phyloP scores from a whole-genome alignment of 2,888 invertebrate genomes.

The Cyaniris semiargus region DNA sequence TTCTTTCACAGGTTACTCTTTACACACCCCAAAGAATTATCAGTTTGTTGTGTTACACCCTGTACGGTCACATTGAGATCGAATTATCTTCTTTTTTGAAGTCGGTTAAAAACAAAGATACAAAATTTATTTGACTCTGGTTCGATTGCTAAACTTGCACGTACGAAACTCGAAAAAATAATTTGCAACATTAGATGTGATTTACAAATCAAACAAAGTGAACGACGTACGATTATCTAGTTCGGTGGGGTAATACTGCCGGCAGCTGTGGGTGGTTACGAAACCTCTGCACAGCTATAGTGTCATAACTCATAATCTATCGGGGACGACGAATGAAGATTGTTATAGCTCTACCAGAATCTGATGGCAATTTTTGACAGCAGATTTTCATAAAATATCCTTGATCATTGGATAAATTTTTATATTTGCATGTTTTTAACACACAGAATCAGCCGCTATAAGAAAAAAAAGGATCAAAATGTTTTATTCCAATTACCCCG shows the following conservation, averaged over 20 bases:
- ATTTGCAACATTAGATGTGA: neutral
- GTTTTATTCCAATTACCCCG: too few species aligned
- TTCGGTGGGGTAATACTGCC: slow-evolving; percentile 51
- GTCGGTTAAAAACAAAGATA: neutral
- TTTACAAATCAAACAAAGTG: slow-evolving; percentile 22
- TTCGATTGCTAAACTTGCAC: neutral
- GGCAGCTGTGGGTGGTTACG: slow-evolving; percentile 36
- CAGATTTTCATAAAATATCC: too few species aligned
- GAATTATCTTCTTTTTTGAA: neutral
- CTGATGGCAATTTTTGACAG: too few species aligned
- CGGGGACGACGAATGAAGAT: neutral
- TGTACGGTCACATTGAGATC: too few species aligned
- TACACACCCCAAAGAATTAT: too few species aligned
- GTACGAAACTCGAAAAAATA: neutral
- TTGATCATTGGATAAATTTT: too few species aligned
- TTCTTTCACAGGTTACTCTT: too few species aligned
- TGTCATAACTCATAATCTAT: slow-evolving; percentile 21
- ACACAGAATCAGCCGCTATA: too few species aligned
- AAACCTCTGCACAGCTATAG: slow-evolving; percentile 34
- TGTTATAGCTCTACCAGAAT: too few species aligned
- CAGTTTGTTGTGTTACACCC: too few species aligned
- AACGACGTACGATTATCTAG: slow-evolving; percentile 55
- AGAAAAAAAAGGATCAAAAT: too few species aligned
- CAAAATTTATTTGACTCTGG: neutral
- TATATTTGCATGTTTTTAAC: too few species aligned